These are phyloP conservation scores for Vicugna pacos DNA, from an alignment of 2,113 vertebrate species.

Conservation along the genomic window DNA sequence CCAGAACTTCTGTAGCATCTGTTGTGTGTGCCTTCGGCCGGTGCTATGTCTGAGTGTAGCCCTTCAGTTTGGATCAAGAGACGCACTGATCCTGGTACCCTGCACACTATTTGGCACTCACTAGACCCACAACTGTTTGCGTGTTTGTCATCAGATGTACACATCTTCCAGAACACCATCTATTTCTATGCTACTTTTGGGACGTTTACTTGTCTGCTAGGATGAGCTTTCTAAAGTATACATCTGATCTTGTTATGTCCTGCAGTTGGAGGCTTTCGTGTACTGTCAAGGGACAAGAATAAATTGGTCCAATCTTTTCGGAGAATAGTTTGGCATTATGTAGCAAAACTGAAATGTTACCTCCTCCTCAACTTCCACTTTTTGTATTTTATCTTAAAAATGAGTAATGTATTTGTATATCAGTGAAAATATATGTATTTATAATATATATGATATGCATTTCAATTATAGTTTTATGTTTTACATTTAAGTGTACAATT, in stretches of 20 bases:
- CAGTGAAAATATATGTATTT: not conserved
- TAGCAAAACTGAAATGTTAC: not conserved
- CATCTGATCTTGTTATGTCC: not conserved
- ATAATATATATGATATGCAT: not conserved
- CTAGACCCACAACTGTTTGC: accelerated
- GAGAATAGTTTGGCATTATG: not conserved
- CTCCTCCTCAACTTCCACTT: not conserved
- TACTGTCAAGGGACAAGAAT: not conserved
- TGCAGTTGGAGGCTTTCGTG: not conserved
- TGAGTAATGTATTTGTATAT: not conserved
- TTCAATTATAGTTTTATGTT: not conserved
- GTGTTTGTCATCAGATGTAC: not conserved
- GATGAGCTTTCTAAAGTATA: not conserved
- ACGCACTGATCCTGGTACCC: not conserved
- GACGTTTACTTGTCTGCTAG: not conserved
- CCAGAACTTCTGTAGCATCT: not conserved
- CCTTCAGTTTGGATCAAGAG: not conserved
- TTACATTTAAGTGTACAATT: not conserved
- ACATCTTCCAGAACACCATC: not conserved
- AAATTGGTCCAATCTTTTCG: not conserved
- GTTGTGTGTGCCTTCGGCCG: accelerated
- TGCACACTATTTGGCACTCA: accelerated
- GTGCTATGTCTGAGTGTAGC: not conserved
- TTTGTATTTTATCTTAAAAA: not conserved
- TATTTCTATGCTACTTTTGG: not conserved